These are phyloP conservation scores for Brassicogethes aeneus DNA, from an alignment of 2,888 invertebrate genomes.

Conservation along the genomic window DNA sequence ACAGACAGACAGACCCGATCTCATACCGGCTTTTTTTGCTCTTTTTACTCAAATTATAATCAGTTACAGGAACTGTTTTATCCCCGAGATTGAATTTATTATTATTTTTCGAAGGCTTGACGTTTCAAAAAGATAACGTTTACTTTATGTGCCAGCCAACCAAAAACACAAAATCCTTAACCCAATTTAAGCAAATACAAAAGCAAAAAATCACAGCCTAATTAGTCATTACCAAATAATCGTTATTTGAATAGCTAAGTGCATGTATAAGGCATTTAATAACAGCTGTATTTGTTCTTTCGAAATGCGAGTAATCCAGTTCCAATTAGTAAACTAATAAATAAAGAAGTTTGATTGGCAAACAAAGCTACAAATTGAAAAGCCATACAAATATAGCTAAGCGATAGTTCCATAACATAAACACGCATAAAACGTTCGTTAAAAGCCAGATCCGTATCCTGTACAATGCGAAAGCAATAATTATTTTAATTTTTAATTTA, in stretches of 20 bases:
- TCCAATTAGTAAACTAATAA: conserved; percentile 26
- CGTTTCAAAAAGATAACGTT: too few relatives aligned
- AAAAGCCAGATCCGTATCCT: conserved; percentile 20
- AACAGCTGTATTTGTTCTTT: conserved; percentile 11
- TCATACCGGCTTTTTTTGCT: neutral
- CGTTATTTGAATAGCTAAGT: neutral
- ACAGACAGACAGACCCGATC: too few relatives aligned
- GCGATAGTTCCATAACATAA: conserved; percentile 20
- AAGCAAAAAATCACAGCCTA: neutral
- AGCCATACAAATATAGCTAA: conserved; percentile 25
- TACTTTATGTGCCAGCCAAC: too few relatives aligned
- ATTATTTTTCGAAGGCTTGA: too few relatives aligned
- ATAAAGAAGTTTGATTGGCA: conserved; percentile 27
- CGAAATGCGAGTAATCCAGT: conserved; percentile 17
- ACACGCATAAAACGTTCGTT: conserved; percentile 18
- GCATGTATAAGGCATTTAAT: neutral
- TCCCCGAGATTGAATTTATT: too few relatives aligned
- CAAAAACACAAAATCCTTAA: neutral
- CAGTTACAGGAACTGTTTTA: too few relatives aligned
- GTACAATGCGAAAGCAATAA: too few relatives aligned
- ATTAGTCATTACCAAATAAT: neutral
- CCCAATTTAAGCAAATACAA: neutral
- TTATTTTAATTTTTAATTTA: too few relatives aligned
- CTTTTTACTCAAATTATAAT: neutral
- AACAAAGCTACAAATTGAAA: conserved; percentile 25